phyloP scores from a whole-genome alignment of 2,113 vertebrate genomes.

The Odontophorus gujanensis region DNA sequence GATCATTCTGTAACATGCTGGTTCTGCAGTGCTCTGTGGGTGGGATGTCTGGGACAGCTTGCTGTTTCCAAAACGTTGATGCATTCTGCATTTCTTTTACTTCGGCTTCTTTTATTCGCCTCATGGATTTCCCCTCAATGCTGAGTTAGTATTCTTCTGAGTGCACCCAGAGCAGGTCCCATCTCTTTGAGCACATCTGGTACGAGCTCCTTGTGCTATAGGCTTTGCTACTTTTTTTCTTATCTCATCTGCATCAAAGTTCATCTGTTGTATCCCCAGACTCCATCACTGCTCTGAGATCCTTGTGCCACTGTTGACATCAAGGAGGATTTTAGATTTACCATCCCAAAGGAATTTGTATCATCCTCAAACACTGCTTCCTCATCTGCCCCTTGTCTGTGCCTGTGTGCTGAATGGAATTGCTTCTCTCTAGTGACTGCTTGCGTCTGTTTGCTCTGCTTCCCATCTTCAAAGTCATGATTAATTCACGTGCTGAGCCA shows the following conservation, averaged over 20 bases:
- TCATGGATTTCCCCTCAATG: background rate
- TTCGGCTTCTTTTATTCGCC: background rate
- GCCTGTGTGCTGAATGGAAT: background rate
- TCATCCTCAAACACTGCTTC: background rate
- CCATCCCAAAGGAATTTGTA: background rate
- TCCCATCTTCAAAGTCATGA: background rate
- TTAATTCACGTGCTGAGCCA: background rate
- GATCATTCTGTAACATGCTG: background rate
- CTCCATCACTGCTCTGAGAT: background rate
- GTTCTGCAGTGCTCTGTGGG: background rate
- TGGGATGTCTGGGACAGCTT: background rate
- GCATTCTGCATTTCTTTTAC: background rate
- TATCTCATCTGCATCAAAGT: background rate
- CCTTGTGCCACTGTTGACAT: background rate
- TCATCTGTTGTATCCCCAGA: background rate
- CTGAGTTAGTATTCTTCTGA: background rate
- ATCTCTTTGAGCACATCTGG: too few species aligned
- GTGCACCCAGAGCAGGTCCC: background rate
- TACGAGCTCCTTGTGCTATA: background rate
- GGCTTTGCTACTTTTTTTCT: background rate
- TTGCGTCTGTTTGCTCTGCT: background rate
- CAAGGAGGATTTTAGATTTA: background rate
- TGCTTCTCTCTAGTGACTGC: background rate
- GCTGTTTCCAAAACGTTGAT: rapidly evolving
- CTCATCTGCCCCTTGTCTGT: background rate